Base-by-base conservation (phyloP, 2,113 vertebrate species). In the Oryzias javanicus region DNA sequence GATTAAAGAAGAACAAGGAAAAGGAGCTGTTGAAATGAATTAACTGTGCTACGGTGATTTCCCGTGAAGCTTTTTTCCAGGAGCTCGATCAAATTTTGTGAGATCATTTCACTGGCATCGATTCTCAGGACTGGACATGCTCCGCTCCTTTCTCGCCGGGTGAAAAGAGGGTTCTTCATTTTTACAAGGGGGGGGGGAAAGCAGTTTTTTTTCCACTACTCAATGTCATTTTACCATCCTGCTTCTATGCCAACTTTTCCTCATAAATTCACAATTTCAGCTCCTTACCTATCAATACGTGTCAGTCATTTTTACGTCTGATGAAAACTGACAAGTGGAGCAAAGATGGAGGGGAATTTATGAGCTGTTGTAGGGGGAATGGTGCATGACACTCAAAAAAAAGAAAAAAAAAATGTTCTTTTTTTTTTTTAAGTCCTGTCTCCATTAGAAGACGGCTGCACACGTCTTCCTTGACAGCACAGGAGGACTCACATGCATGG, bases 41-140 rank as follows among this genome's bases (percentile, higher is more conserved):
- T 60, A 51, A 50, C 70, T 57, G 5, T 56, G 47, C 56, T 18
- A 2, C 24, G 35, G 57, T 18, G 49, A 70, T 68, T 42, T 55
- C 47, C 78, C 55, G 61, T 61, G 35, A 67, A 55, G 52, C 16
- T 20, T n/a, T 67, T 83, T 81, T 76, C 57, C 45, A 71, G 56
- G 7, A 19, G 15, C 59, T 61, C 5, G 6, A 72, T 81, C 64
- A 85, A 64, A 72, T 74, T 35, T 70, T 45, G 66, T 84, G 73
- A 86, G 62, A 69, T 84, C 75, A 80, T 4, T 8, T 57, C 49
- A 14, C 35, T 72, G 73, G 70, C 76, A 79, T 58, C 22, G 58
- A 60, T 60, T 64, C 67, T 84, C 84, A 88, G 74, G 84, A 85
- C 56, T 47, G 77, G 83, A 81, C 86, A 72, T 3, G 86, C 67